A percentile compares a stretch with the other conserved stretches of the same genome.
Evolutionary conservation across 2,797 vertebrate genomes (phyloP).

Genomic region (Sebastes vulpes): DNA sequence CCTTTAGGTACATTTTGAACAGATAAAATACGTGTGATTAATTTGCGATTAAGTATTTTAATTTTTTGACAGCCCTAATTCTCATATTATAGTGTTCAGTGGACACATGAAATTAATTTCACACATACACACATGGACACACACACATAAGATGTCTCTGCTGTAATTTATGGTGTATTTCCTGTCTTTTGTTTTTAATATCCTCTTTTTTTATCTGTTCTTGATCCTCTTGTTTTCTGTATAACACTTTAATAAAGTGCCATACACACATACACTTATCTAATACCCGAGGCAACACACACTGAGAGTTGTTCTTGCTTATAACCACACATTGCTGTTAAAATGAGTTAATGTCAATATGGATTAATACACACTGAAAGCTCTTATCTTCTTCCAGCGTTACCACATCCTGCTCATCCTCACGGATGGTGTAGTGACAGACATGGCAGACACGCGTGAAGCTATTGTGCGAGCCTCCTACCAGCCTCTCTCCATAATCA

Average conservation of each 20-base stretch:
- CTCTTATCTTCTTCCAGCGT: constrained; percentile 82
- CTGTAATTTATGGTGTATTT: neutral
- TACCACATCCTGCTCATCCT: constrained; percentile 97
- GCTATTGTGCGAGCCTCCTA: constrained; percentile 94
- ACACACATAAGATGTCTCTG: neutral
- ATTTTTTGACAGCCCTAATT: too few relatives aligned
- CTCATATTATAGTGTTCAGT: neutral
- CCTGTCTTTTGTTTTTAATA: neutral
- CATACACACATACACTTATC: neutral
- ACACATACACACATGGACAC: neutral
- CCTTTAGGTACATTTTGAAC: too few relatives aligned
- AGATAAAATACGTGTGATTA: too few relatives aligned
- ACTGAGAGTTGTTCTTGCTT: constrained; percentile 29
- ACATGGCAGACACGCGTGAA: constrained; percentile 95
- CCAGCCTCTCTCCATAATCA: constrained; percentile 96
- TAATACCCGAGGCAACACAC: constrained; percentile 27
- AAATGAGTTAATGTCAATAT: constrained; percentile 25
- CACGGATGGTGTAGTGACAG: constrained; percentile 94
- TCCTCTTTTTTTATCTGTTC: neutral
- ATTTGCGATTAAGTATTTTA: too few relatives aligned
- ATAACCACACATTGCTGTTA: constrained; percentile 11
- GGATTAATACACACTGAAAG: constrained; percentile 34
- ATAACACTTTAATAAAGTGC: constrained; percentile 9
- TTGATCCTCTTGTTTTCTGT: constrained; percentile 3
- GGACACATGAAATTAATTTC: constrained; percentile 3